phyloP scores from a whole-genome alignment of 2,113 vertebrate genomes.

The Chascanopsetta lugubris region DNA sequence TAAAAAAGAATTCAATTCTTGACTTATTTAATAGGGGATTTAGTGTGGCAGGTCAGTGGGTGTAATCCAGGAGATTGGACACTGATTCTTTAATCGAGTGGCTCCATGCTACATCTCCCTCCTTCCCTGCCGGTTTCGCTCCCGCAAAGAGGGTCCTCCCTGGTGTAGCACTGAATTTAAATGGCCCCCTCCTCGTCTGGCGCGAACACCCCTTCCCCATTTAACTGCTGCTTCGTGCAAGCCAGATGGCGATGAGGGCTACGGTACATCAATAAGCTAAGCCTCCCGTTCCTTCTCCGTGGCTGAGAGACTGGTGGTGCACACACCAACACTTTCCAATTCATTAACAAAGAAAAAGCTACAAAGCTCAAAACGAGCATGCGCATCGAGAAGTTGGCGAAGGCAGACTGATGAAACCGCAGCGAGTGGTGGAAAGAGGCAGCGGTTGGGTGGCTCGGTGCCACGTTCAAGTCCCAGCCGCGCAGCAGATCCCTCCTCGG shows the following conservation, averaged over 20 bases:
- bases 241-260: slow-evolving; percentile 54
- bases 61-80: slow-evolving; percentile 74
- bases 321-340: slow-evolving; percentile 55
- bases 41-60: slow-evolving; percentile 62
- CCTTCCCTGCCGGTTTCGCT: slow-evolving; percentile 29
- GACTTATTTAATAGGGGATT: slow-evolving; percentile 72
- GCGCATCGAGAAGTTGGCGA: slow-evolving; percentile 61
- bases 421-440: slow-evolving; percentile 55
- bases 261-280: slow-evolving; percentile 52
- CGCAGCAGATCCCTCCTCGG: slow-evolving; percentile 28
- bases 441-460: slow-evolving; percentile 44
- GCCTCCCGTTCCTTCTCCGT: slow-evolving; percentile 26
- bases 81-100: slow-evolving; percentile 73
- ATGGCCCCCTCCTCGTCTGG: slow-evolving; percentile 34
- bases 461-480: slow-evolving; percentile 43
- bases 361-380: slow-evolving; percentile 10
- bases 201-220: slow-evolving; percentile 1
- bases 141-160: slow-evolving; percentile 44
- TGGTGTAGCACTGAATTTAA: slow-evolving; percentile 64
- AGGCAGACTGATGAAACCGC: slow-evolving; percentile 49
- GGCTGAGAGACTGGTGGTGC: slow-evolving; percentile 49
- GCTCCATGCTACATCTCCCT: slow-evolving; percentile 56
- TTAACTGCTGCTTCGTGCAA: slow-evolving; percentile 41
- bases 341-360: slow-evolving; percentile 51
- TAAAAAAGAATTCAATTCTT: slow-evolving; percentile 60